A percentile compares a stretch with the other conserved stretches of the same genome.
These are phyloP conservation scores for Leptothorax acervorum DNA, from an alignment of 2,888 invertebrate genomes.

Conservation along the genomic window DNA sequence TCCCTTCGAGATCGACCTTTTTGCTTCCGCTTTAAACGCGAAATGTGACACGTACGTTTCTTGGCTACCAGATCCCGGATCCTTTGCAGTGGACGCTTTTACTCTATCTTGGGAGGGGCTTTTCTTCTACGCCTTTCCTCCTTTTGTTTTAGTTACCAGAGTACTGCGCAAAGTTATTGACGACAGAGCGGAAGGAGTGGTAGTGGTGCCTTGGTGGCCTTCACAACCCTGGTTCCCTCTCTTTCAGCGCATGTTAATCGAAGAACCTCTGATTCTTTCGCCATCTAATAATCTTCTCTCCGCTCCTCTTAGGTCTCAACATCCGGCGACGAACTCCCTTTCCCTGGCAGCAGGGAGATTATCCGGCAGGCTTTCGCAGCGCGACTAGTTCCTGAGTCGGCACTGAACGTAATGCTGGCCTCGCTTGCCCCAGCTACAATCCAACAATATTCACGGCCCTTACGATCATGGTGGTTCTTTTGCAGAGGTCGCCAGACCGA, in stretches of 20 bases:
- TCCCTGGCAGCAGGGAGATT: slow-evolving; percentile 62
- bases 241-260: slow-evolving; percentile 47
- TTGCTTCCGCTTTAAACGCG: slow-evolving; percentile 3
- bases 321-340: slow-evolving; percentile 48
- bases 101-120: not conserved
- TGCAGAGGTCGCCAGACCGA: slow-evolving; percentile 27
- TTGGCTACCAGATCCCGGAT: not conserved
- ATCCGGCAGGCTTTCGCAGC: slow-evolving; percentile 51
- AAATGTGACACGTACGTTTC: not conserved
- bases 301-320: slow-evolving; percentile 54
- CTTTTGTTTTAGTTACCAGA: slow-evolving; percentile 68
- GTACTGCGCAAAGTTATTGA: slow-evolving; percentile 71
- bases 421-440: slow-evolving; percentile 63
- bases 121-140: slow-evolving; percentile 59
- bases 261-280: slow-evolving; percentile 56
- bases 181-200: slow-evolving; percentile 69
- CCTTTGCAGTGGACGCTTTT: slow-evolving; percentile 4
- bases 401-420: slow-evolving; percentile 51
- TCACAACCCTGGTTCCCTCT: slow-evolving; percentile 75
- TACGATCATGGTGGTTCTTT: slow-evolving; percentile 59
- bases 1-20: slow-evolving; percentile 18
- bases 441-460: slow-evolving; percentile 55
- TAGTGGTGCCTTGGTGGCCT: slow-evolving; percentile 74
- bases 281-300: slow-evolving; percentile 46
- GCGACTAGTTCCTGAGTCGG: slow-evolving; percentile 24